Base-by-base conservation (phyloP, 2,888 invertebrate genomes). In the Pheosia gnoma region DNA sequence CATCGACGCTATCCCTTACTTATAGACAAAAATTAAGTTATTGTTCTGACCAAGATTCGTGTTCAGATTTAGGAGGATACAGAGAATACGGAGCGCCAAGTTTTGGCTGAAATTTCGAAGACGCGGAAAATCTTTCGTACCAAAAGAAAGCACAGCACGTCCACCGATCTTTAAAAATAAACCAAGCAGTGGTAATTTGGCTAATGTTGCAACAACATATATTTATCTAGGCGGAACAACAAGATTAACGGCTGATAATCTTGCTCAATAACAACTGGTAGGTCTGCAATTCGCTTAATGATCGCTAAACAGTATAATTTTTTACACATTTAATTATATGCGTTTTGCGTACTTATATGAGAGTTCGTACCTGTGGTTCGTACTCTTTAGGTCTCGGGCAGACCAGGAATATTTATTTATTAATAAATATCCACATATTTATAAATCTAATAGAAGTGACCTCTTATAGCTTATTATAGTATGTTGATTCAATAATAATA, bases 251-350 rank as follows among this genome's bases (percentile, higher is more conserved):
- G 38, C 54, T 55, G 60, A 62, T 70, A 72, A 70, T 61, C 54
- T 58, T 49, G 60, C 60, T 66, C 59, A 75, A 63, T 66, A 62
- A 56, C 63, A 60, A 56, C 47, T 57, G 47, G 10, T 66, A 66
- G 25, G 25, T 25, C 66, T 72, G 65, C 52, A 53, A 65, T 65
- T 65, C 60, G 49, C 53, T 54, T 72, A 70, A 70, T 65, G 62
- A 61, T 36, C 9, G 36, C 9, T 60, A 45, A 68, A 65, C 59
- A 60, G 68, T 73, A 68, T 68, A 68, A 75, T 74, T 75, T 72
- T 75, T 74, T 65, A 74, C 74, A 71, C 74, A 66, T 67, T 57
- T 63, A 68, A 68, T 70, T 37, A 58, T 60, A 60, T 11, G 59
- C 59, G 59, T 37, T 38, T 60, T 53, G 53, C 59, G 68, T 66